These are phyloP conservation scores for Aramus guarauna DNA, from an alignment of 2,113 vertebrate genomes.

Conservation along the genomic window DNA sequence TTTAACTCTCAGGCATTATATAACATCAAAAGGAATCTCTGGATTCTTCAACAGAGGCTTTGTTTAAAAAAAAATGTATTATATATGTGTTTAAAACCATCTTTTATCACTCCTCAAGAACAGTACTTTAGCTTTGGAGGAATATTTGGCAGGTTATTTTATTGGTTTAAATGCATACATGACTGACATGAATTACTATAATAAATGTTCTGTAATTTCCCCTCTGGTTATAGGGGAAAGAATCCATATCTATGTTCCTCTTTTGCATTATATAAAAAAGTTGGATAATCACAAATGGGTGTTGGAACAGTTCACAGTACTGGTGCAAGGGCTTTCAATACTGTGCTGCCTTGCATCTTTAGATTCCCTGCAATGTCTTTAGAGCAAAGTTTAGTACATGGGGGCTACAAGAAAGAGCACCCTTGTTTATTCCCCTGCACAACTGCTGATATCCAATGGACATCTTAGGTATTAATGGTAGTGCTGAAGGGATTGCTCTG, in stretches of 20 bases:
- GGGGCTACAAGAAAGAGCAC: not conserved
- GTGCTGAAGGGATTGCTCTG: not conserved
- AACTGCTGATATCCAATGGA: not conserved
- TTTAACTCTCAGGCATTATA: not conserved
- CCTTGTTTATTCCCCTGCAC: not conserved
- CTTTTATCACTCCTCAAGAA: not conserved
- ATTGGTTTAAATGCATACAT: not conserved
- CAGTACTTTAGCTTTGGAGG: not conserved
- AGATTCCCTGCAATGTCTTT: not conserved
- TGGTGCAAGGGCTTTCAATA: not conserved
- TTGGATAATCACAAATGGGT: not conserved
- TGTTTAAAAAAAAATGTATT: not conserved
- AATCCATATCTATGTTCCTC: not conserved
- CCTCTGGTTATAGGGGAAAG: not conserved
- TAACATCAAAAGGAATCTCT: conserved; percentile 19
- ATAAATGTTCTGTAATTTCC: not conserved
- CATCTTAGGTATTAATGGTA: not conserved
- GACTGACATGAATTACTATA: conserved; percentile 10
- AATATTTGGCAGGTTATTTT: conserved; percentile 31
- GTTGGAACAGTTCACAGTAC: not conserved
- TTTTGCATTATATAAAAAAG: not conserved
- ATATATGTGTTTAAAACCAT: not conserved
- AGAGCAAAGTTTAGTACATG: not conserved
- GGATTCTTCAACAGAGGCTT: not conserved
- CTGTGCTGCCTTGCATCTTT: not conserved